Percentiles rank a stretch among this genome's conserved stretches.
These are phyloP conservation scores for Magallana ariakensis DNA, from an alignment of 1,140 invertebrate genomes.

Conservation along the genomic window DNA sequence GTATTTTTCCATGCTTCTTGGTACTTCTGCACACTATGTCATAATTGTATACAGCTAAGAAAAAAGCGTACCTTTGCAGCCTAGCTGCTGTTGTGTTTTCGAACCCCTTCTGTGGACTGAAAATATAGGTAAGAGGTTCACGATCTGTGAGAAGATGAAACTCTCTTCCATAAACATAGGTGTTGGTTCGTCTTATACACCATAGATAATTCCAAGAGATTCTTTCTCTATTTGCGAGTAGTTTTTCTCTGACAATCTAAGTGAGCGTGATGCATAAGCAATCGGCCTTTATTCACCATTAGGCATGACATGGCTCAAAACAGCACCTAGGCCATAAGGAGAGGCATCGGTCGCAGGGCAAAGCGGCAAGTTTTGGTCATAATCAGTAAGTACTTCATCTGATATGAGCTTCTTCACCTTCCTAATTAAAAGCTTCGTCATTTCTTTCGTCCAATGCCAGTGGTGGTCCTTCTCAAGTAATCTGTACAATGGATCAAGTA, in stretches of 20 bases:
- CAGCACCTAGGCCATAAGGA: constrained; percentile 80
- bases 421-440: constrained; percentile 41
- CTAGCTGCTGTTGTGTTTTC: constrained; percentile 56
- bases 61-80: constrained; percentile 77
- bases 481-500: constrained; percentile 49
- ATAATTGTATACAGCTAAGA: constrained; percentile 72
- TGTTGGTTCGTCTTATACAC: constrained; percentile 58
- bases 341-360: constrained; percentile 80
- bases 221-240: constrained; percentile 81
- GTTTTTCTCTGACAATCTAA: too few relatives aligned
- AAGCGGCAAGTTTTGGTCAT: constrained; percentile 75
- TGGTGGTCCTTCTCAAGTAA: constrained; percentile 50
- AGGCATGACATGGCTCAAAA: constrained; percentile 78
- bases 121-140: constrained; percentile 74
- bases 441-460: constrained; percentile 46
- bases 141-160: constrained; percentile 77
- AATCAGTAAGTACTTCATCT: constrained; percentile 73
- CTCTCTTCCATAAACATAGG: constrained; percentile 42
- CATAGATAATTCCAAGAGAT: constrained; percentile 69
- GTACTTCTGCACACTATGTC: constrained; percentile 68
- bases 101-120: neutral
- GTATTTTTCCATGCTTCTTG: constrained; percentile 59
- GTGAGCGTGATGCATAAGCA: constrained; percentile 73
- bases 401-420: constrained; percentile 61
- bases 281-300: constrained; percentile 71